These are phyloP conservation scores for Didymodactylos carnosus DNA, from an alignment of 2,888 invertebrate genomes.

Conservation along the genomic window DNA sequence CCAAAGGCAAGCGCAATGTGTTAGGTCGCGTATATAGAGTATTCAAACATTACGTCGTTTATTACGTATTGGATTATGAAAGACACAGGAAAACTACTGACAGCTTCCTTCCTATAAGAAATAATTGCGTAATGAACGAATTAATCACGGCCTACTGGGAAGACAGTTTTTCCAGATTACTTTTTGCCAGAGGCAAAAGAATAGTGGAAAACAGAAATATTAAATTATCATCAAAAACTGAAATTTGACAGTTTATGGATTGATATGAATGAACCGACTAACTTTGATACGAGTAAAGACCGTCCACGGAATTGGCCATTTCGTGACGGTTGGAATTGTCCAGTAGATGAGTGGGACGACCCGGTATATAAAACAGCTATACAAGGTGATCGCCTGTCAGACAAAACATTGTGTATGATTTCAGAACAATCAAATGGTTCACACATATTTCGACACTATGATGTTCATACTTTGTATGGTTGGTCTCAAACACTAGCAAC, in stretches of 20 bases:
- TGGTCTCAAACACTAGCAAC: conserved; percentile 54
- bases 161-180: conserved; percentile 22
- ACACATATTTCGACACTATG: conserved; percentile 41
- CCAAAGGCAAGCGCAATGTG: no score
- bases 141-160: conserved; percentile 11
- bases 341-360: conserved; percentile 20
- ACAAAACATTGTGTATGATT: background rate
- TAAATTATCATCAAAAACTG: conserved; percentile 17
- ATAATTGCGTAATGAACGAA: no score
- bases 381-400: background rate
- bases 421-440: conserved; percentile 7
- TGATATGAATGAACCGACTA: conserved; percentile 28
- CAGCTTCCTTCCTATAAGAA: no score
- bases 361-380: conserved; percentile 24
- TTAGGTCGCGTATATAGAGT: no score
- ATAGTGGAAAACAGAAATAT: conserved; percentile 21
- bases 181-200: conserved; percentile 17
- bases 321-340: conserved; percentile 27
- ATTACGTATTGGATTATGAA: no score
- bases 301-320: conserved; percentile 12
- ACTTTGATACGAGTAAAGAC: conserved; percentile 16
- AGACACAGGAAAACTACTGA: no score
- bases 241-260: conserved; percentile 21
- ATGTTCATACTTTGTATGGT: conserved; percentile 59
- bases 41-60: no score